These are phyloP conservation scores for Parazoanthus swiftii DNA, from an alignment of 92 coral and sea anemone genomes.

Conservation along the genomic window DNA sequence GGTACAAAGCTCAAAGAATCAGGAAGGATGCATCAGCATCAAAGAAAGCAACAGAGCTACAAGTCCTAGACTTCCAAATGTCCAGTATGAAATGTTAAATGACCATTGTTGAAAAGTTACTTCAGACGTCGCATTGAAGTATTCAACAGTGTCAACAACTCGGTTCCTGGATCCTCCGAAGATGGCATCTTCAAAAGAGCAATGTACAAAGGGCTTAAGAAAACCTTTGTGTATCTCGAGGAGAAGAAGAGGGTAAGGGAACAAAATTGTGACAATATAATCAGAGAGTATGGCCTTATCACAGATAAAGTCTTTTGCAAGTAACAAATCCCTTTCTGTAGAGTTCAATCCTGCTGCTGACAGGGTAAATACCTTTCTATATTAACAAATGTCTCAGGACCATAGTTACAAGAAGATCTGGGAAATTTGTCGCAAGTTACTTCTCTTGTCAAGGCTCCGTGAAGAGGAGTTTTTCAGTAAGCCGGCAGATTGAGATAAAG, in stretches of 20 bases:
- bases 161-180: conserved; percentile 33
- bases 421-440: conserved; percentile 21
- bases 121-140: conserved; percentile 17
- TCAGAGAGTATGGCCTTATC: conserved; percentile 28
- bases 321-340: conserved; percentile 27
- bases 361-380: conserved; percentile 15
- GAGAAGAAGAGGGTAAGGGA: conserved; percentile 36
- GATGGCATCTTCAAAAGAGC: conserved; percentile 3
- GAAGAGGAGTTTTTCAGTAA: background rate
- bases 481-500: conserved; percentile 1
- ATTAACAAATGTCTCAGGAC: conserved; percentile 24
- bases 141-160: conserved; percentile 2
- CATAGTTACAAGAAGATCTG: conserved; percentile 25
- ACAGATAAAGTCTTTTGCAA: background rate
- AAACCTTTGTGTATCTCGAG: background rate
- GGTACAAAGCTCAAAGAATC: conserved; percentile 5
- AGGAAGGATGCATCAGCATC: conserved; percentile 19
- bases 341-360: conserved; percentile 21
- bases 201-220: conserved; percentile 11
- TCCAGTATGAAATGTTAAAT: conserved; percentile 29
- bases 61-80: conserved; percentile 24
- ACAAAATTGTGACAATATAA: conserved; percentile 33
- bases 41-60: conserved; percentile 28
- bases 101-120: conserved; percentile 29
- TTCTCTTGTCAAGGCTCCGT: background rate